These are phyloP conservation scores for Pseudochirops cupreus DNA, from an alignment of 2,797 vertebrate species.

Conservation along the genomic window DNA sequence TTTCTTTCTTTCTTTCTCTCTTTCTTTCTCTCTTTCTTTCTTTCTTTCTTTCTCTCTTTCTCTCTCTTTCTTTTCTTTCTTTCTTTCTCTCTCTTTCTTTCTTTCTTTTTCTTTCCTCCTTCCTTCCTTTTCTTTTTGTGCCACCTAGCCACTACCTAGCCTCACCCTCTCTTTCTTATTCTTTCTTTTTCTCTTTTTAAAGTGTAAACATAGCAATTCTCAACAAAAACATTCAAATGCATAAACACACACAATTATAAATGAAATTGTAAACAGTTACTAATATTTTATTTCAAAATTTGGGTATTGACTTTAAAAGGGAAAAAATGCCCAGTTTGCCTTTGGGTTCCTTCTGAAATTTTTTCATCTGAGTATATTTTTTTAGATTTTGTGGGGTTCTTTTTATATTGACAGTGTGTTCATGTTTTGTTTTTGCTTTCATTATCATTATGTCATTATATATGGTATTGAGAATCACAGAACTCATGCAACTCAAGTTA, in stretches of 20 bases:
- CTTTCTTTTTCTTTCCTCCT: no score
- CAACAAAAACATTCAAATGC: not conserved
- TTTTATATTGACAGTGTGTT: not conserved
- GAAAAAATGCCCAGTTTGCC: not conserved
- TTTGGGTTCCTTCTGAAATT: not conserved
- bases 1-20: no score
- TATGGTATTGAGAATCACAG: not conserved
- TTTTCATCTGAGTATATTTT: not conserved
- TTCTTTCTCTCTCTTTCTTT: no score
- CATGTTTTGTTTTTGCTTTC: not conserved
- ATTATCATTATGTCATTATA: no score
- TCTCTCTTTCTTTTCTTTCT: not conserved
- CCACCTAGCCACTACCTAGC: no score
- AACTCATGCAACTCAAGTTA: not conserved
- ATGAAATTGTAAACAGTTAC: not conserved
- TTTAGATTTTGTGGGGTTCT: not conserved
- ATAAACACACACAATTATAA: not conserved
- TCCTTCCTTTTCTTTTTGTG: no score
- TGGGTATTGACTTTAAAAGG: not conserved
- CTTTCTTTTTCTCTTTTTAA: no score
- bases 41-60: no score
- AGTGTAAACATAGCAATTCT: not conserved
- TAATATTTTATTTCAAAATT: not conserved
- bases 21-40: no score
- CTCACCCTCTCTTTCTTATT: not conserved